phyloP scores from a whole-genome alignment of 2,888 invertebrate species.

The Sympetrum striolatum region DNA sequence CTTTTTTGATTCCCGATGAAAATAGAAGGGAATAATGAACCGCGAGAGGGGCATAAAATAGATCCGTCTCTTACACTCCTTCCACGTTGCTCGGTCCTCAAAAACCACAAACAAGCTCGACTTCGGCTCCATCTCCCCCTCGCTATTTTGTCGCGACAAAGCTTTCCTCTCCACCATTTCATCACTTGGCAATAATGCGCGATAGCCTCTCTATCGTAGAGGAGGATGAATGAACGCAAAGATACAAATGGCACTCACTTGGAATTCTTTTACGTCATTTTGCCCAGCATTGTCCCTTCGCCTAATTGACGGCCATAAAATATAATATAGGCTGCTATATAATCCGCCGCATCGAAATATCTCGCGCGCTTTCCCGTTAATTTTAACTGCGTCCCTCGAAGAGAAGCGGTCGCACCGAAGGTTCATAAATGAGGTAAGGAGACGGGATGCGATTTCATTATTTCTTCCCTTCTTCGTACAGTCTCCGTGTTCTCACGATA shows the following conservation, averaged over 20 bases:
- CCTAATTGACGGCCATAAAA: neutral
- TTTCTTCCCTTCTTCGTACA: too few species aligned
- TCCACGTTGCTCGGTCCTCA: neutral
- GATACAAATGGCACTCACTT: neutral
- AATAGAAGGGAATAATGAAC: conserved; percentile 33
- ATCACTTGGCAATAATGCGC: neutral
- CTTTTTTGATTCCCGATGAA: conserved; percentile 15
- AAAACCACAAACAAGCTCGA: neutral
- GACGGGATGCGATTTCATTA: neutral
- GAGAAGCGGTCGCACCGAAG: neutral
- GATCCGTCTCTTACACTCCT: neutral
- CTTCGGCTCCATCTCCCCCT: neutral
- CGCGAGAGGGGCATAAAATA: conserved; percentile 1
- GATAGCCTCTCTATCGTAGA: neutral
- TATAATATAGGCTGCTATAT: neutral
- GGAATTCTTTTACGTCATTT: neutral
- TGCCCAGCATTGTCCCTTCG: neutral
- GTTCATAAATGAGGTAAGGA: neutral
- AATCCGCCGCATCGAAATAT: neutral
- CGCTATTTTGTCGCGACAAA: neutral
- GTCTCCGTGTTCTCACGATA: neutral
- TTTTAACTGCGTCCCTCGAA: neutral
- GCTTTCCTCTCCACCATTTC: neutral
- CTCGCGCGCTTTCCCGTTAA: neutral
- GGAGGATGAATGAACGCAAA: neutral